phyloP scores from a whole-genome alignment of 2,797 vertebrate species.

The Nyctalus aviator region DNA sequence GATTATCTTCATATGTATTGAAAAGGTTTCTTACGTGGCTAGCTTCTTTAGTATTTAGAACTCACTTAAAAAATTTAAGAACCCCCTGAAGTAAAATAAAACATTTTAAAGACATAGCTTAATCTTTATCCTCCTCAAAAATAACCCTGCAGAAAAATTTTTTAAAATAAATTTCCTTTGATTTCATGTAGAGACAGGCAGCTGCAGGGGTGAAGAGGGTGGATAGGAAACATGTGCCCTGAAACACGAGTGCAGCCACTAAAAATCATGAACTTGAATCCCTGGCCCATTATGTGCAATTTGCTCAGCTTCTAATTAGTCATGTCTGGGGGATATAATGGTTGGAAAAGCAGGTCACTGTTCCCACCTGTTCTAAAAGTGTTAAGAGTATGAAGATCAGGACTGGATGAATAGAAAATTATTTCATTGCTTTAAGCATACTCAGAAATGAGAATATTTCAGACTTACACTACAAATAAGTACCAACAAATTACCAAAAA shows the following conservation, averaged over 20 bases:
- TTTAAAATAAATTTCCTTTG: slow-evolving; percentile 48
- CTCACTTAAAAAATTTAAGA: slow-evolving; percentile 50
- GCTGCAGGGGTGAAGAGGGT: neutral
- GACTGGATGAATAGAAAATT: slow-evolving; percentile 30
- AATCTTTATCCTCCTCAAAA: slow-evolving; percentile 66
- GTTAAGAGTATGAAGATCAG: neutral
- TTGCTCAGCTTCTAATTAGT: slow-evolving; percentile 73
- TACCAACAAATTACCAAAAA: slow-evolving; percentile 12
- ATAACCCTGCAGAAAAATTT: slow-evolving; percentile 39
- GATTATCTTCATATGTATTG: slow-evolving; percentile 41
- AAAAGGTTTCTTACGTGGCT: slow-evolving; percentile 32
- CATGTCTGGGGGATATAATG: slow-evolving; percentile 64
- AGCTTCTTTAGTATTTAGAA: slow-evolving; percentile 48
- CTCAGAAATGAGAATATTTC: neutral
- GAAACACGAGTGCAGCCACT: neutral
- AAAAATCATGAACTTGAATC: slow-evolving; percentile 65
- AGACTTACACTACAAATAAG: neutral
- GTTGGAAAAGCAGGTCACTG: slow-evolving; percentile 72
- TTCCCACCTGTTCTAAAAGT: slow-evolving; percentile 66
- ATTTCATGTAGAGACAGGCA: slow-evolving; percentile 48
- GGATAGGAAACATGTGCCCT: neutral
- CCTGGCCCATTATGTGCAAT: slow-evolving; percentile 58
- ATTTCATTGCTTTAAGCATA: slow-evolving; percentile 43
- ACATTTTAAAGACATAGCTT: slow-evolving; percentile 21
- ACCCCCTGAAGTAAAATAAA: slow-evolving; percentile 58